Conservation (phyloP, 2,797 vertebrate species). For the Rhabdophis nuchalis region DNA sequence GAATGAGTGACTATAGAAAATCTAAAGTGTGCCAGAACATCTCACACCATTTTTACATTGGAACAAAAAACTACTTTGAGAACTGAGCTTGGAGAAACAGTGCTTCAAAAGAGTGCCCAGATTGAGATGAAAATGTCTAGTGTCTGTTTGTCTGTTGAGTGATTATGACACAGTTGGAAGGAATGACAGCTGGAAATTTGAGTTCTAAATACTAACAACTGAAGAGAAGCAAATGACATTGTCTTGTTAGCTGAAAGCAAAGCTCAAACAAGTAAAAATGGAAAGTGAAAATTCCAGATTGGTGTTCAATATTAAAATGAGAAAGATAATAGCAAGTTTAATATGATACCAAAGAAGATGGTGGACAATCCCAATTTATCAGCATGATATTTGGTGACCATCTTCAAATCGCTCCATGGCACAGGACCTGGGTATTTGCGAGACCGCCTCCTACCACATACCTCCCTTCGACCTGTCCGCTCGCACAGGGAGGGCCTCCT, state of each 20-base stretch:
- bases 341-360: neutral
- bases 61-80: neutral
- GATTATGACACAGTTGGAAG: neutral
- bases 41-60: neutral
- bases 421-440: too few species aligned
- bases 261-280: neutral
- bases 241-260: neutral
- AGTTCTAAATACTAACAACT: neutral
- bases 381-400: neutral
- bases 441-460: too few species aligned
- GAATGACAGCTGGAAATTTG: neutral
- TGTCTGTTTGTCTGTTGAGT: neutral
- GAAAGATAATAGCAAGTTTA: neutral
- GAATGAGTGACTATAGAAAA: neutral
- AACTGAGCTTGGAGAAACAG: neutral
- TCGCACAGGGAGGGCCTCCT: too few species aligned
- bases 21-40: neutral
- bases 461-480: too few species aligned
- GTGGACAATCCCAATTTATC: neutral
- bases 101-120: neutral
- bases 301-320: neutral
- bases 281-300: neutral
- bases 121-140: neutral
- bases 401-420: too few species aligned
- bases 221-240: neutral